A percentile compares a stretch with the other conserved stretches of the same genome.
phyloP scores from a whole-genome alignment of 1,140 invertebrate genomes.

The Pogonomyrmex californicus region DNA sequence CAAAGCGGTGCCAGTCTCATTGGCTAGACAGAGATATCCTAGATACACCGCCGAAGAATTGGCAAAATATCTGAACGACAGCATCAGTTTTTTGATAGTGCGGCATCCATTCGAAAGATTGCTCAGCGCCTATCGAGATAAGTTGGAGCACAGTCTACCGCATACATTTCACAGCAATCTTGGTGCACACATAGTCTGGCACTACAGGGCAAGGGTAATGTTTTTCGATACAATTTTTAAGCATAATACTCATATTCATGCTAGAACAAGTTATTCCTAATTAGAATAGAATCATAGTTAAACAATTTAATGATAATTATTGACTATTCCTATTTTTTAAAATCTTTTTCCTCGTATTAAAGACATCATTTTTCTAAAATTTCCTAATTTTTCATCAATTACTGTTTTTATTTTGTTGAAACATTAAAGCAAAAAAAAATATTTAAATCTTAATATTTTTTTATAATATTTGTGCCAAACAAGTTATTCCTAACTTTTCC shows the following conservation, averaged over 20 bases:
- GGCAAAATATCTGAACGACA: constrained; percentile 89
- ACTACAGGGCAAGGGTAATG: constrained; percentile 89
- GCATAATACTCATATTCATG: neutral
- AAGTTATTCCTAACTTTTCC: too few relatives aligned
- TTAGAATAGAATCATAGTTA: neutral
- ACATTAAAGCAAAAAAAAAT: too few relatives aligned
- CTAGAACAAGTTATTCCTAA: neutral
- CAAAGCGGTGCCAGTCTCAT: constrained; percentile 91
- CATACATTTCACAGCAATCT: constrained; percentile 94
- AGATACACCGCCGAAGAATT: constrained; percentile 91
- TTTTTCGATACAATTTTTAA: constrained; percentile 1
- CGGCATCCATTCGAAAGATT: constrained; percentile 96
- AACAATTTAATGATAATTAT: constrained; percentile 2
- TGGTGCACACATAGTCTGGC: constrained; percentile 91
- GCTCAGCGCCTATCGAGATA: constrained; percentile 96
- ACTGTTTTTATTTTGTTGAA: too few relatives aligned
- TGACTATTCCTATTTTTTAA: too few relatives aligned
- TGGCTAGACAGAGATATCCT: constrained; percentile 93
- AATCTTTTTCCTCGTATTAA: too few relatives aligned
- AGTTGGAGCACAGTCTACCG: constrained; percentile 93
- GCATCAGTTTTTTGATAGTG: constrained; percentile 94
- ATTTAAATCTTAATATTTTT: too few relatives aligned
- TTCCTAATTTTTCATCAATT: too few relatives aligned
- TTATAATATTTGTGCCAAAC: too few relatives aligned
- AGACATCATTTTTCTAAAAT: too few relatives aligned